phyloP scores from a whole-genome alignment of 2,113 vertebrate species.

The Cebidichthys violaceus region DNA sequence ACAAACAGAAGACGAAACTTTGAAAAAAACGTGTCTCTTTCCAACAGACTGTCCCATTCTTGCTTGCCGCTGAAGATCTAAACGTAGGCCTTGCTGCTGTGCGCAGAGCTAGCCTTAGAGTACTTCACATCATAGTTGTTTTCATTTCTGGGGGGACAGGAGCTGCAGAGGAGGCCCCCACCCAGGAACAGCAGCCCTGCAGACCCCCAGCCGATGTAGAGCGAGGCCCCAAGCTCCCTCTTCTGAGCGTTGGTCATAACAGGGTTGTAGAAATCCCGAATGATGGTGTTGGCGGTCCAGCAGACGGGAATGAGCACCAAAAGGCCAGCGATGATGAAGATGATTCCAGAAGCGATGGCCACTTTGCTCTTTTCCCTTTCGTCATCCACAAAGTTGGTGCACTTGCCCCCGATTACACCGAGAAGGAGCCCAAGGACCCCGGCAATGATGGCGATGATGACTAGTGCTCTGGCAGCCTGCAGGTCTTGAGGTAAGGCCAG shows the following conservation, averaged over 20 bases:
- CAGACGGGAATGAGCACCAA: slow-evolving; percentile 87
- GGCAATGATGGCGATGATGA: slow-evolving; percentile 76
- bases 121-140: slow-evolving; percentile 74
- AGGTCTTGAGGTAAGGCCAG: slow-evolving; percentile 82
- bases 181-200: slow-evolving; percentile 85
- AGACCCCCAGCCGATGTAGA: slow-evolving; percentile 87
- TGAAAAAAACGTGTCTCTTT: neutral
- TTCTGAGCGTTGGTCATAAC: slow-evolving; percentile 80
- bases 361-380: slow-evolving; percentile 73
- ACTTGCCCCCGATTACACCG: slow-evolving; percentile 72
- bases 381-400: slow-evolving; percentile 79
- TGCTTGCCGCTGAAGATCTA: slow-evolving; percentile 34
- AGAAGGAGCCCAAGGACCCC: slow-evolving; percentile 77
- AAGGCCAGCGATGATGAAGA: slow-evolving; percentile 79
- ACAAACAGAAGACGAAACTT: neutral
- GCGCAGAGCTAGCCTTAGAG: slow-evolving; percentile 59
- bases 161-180: slow-evolving; percentile 85
- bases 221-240: slow-evolving; percentile 88
- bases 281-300: slow-evolving; percentile 86
- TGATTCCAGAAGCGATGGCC: slow-evolving; percentile 67
- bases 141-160: slow-evolving; percentile 71
- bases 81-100: slow-evolving; percentile 67
- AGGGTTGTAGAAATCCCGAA: slow-evolving; percentile 91
- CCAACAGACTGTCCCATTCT: neutral
- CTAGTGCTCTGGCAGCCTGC: slow-evolving; percentile 80